These are phyloP conservation scores for Spinibarbus caldwelli DNA, from an alignment of 2,797 vertebrate species.

Conservation along the genomic window DNA sequence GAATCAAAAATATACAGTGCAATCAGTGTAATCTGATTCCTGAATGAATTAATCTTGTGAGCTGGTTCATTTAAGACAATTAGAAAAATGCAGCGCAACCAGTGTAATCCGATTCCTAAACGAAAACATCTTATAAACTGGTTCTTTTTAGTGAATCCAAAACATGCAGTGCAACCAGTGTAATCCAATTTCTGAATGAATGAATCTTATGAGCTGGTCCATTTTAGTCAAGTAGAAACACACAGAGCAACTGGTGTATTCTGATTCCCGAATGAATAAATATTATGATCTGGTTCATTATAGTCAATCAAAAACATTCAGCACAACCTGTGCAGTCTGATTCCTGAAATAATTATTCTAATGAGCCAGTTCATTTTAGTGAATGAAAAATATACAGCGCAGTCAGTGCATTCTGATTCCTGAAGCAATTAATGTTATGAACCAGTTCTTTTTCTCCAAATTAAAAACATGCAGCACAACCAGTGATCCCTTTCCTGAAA, in stretches of 20 bases:
- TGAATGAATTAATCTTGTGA: neutral
- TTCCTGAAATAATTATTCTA: neutral
- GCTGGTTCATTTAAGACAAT: neutral
- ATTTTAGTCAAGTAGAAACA: neutral
- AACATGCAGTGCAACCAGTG: no score
- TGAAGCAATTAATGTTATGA: no score
- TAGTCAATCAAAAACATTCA: neutral
- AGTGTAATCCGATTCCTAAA: no score
- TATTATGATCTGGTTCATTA: neutral
- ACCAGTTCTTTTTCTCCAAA: no score
- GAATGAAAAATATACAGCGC: neutral
- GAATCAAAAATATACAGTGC: neutral
- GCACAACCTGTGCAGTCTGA: neutral
- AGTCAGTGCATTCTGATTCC: neutral
- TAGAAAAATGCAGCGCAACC: neutral
- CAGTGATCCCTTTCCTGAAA: no score
- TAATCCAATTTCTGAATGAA: neutral
- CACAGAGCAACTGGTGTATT: neutral
- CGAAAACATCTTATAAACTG: no score
- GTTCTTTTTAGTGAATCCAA: no score
- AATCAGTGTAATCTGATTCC: neutral
- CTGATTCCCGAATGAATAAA: no score
- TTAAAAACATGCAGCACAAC: no score
- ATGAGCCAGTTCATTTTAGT: no score
- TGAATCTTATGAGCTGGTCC: neutral